A percentile compares a stretch with the other conserved stretches of the same genome.
phyloP scores from a whole-genome alignment of 1,140 invertebrate genomes.

The Eurytemora carolleeae region DNA sequence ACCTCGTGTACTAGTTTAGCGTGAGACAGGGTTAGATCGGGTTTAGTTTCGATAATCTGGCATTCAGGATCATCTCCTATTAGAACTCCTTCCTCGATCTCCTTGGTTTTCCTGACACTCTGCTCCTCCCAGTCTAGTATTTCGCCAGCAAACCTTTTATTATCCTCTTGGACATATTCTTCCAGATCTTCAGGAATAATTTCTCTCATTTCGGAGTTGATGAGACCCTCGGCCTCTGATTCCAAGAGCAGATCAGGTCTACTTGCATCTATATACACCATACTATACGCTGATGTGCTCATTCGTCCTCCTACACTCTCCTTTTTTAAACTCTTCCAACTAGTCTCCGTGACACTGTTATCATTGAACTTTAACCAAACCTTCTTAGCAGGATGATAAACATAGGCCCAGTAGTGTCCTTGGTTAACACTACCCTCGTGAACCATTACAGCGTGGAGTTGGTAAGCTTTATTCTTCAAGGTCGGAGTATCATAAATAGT shows the following conservation, averaged over 20 bases:
- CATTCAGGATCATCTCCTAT: background rate
- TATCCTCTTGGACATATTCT: background rate
- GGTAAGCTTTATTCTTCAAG: slow-evolving; percentile 26
- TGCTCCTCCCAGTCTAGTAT: background rate
- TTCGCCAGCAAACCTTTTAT: background rate
- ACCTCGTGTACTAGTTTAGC: background rate
- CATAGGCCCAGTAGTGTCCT: slow-evolving; percentile 35
- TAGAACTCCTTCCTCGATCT: too few relatives aligned
- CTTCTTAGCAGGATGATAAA: slow-evolving; percentile 23
- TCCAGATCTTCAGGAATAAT: too few relatives aligned
- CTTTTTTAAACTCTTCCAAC: slow-evolving; percentile 29
- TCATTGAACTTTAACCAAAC: slow-evolving; percentile 32
- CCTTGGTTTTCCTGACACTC: too few relatives aligned
- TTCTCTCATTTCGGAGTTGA: too few relatives aligned
- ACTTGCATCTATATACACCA: slow-evolving; percentile 29
- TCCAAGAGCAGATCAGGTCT: slow-evolving; percentile 20
- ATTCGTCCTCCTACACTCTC: slow-evolving; percentile 32
- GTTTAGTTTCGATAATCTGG: background rate
- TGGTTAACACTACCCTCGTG: slow-evolving; percentile 34
- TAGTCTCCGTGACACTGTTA: slow-evolving; percentile 29
- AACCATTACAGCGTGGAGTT: slow-evolving; percentile 32
- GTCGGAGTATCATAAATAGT: slow-evolving; percentile 28
- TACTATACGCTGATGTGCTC: slow-evolving; percentile 32
- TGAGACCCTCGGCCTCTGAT: too few relatives aligned
- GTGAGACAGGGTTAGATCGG: background rate